Evolutionary conservation across 2,888 invertebrate species (phyloP).

Genomic region (Prenolepis imparis): DNA sequence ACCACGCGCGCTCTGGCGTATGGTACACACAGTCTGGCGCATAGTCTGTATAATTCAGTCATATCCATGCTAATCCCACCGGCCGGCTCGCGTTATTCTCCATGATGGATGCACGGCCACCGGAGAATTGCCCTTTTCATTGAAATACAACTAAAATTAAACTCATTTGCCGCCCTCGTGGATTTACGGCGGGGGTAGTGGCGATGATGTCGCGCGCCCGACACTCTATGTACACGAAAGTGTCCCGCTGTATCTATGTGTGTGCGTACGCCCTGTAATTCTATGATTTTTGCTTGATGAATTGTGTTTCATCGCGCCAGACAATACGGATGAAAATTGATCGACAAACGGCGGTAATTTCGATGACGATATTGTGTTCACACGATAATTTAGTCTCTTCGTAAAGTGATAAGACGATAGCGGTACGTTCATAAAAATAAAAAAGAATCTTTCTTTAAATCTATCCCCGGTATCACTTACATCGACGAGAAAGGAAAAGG

Average conservation of each 20-base stretch:
- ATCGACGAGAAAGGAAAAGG: background rate
- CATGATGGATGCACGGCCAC: constrained; percentile 83
- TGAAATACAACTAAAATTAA: constrained; percentile 85
- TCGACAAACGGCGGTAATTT: constrained; percentile 47
- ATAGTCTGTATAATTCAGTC: constrained; percentile 85
- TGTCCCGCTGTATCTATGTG: background rate
- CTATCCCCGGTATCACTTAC: background rate
- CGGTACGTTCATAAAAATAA: background rate
- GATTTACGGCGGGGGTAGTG: constrained; percentile 67
- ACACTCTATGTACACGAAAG: constrained; percentile 29
- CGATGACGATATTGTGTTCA: constrained; percentile 22
- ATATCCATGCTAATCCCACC: constrained; percentile 85
- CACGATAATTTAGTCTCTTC: background rate
- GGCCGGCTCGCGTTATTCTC: constrained; percentile 81
- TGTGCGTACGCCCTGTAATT: constrained; percentile 5
- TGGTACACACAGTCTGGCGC: constrained; percentile 83
- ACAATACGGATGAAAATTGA: constrained; percentile 29
- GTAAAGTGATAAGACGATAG: too few species aligned
- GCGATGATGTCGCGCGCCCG: constrained; percentile 36
- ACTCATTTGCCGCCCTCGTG: constrained; percentile 81
- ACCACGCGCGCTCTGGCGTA: constrained; percentile 73
- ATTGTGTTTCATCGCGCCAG: constrained; percentile 12
- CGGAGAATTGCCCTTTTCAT: constrained; percentile 84
- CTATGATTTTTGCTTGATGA: constrained; percentile 32
- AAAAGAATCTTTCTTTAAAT: constrained; percentile 29